Percentiles rank a stretch among this genome's conserved stretches.
Evolutionary conservation across 1,140 invertebrate species (phyloP).

Genomic region (Neocloeon triangulifer): DNA sequence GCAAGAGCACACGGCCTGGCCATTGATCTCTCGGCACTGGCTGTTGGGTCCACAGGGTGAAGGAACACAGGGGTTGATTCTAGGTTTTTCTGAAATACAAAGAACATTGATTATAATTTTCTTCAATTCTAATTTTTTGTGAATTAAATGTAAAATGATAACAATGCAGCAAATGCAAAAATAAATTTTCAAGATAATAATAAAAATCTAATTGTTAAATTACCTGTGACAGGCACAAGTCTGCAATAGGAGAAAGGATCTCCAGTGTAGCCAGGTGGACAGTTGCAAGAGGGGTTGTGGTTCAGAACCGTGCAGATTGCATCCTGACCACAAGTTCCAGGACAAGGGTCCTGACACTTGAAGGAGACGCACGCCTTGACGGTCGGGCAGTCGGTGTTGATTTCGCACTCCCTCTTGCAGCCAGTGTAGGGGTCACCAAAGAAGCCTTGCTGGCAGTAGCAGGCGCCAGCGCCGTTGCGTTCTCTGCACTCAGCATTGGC

Average conservation of each 20-base stretch:
- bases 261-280: constrained; percentile 44
- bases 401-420: constrained; percentile 53
- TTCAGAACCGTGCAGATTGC: constrained; percentile 49
- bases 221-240: constrained; percentile 12
- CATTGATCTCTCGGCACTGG: constrained; percentile 23
- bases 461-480: constrained; percentile 50
- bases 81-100: constrained; percentile 8
- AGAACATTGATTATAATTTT: not conserved
- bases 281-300: constrained; percentile 52
- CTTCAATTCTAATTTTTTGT: not conserved
- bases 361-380: constrained; percentile 44
- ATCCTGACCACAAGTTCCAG: constrained; percentile 42
- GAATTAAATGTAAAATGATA: not conserved
- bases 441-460: constrained; percentile 44
- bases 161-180: constrained; percentile 11
- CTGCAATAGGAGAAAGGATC: constrained; percentile 46
- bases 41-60: constrained; percentile 31
- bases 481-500: constrained; percentile 56
- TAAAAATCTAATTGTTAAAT: constrained; percentile 3
- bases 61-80: constrained; percentile 19
- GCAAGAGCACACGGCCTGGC: constrained; percentile 28
- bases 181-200: constrained; percentile 14
- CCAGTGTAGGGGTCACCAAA: constrained; percentile 54
- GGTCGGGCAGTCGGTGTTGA: constrained; percentile 42
- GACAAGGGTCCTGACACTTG: constrained; percentile 55